phyloP scores from a whole-genome alignment of 2,888 invertebrate genomes.

The Desoria tigrina region DNA sequence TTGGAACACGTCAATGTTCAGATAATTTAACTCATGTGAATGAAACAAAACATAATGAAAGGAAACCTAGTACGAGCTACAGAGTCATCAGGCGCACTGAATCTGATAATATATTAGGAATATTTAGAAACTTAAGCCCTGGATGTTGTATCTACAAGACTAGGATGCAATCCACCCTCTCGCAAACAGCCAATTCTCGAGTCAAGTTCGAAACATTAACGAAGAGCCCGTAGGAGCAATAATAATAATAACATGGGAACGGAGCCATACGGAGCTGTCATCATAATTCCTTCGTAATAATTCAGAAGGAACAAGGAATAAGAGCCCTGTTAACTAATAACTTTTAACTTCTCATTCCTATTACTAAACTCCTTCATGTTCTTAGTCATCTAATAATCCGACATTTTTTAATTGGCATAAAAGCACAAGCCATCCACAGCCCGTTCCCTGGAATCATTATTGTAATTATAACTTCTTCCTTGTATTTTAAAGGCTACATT shows the following conservation, averaged over 20 bases:
- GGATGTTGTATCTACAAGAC: too few relatives aligned
- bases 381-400: slow-evolving; percentile 4
- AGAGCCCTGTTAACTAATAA: slow-evolving; percentile 9
- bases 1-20: slow-evolving; percentile 33
- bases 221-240: slow-evolving; percentile 14
- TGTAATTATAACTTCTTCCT: slow-evolving; percentile 3
- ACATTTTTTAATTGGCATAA: slow-evolving; percentile 15
- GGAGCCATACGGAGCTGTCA: slow-evolving; percentile 22
- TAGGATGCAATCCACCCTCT: not conserved
- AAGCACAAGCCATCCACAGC: slow-evolving; percentile 16
- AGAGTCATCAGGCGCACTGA: slow-evolving; percentile 1
- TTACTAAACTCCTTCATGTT: slow-evolving; percentile 4
- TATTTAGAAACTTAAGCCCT: too few relatives aligned
- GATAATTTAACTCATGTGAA: slow-evolving; percentile 22
- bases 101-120: too few relatives aligned
- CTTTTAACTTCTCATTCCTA: slow-evolving; percentile 8
- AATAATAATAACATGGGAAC: slow-evolving; percentile 17
- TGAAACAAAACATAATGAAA: slow-evolving; percentile 14
- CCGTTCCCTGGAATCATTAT: not conserved
- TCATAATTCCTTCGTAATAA: slow-evolving; percentile 21
- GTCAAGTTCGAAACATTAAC: slow-evolving; percentile 11
- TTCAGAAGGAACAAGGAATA: slow-evolving; percentile 13
- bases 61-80: not conserved
- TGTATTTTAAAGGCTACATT: not conserved
- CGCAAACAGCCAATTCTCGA: not conserved